Evolutionary conservation across 2,797 vertebrate genomes (phyloP), one percentile per base, ranked within the genome.

Genomic region (Mormyrus hasselquistii): DNA sequence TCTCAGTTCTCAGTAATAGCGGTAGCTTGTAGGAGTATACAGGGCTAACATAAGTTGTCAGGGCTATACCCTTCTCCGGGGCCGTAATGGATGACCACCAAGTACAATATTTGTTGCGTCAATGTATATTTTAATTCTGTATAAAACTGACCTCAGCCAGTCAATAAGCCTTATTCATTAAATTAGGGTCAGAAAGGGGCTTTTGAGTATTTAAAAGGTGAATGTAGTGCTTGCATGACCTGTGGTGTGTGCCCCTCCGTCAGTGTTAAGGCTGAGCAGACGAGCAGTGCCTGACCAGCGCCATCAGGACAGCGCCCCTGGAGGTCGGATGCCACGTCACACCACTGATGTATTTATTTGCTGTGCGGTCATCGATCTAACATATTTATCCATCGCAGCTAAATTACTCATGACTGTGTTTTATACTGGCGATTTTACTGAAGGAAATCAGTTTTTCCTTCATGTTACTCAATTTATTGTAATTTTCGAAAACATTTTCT

Each of bases 241-340:
- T 29, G 8, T 84, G 82, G n/a, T 10, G 5, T 38, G 85, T 55
- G 53, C 14, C 14, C 85, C 29, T 25, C 47, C 86, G 88, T 92
- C 95, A 97, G 97, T 93, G 94, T 97, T 92, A 98, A 97, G 94
- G 96, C 96, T 57, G 97, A 98, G 93, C 97, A 96, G 95, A 96
- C 96, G 91, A 96, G 92, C 95, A 98, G 96, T 92, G 94, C 96
- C 94, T 98, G 95, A 98, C 93, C 90, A 19, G 14, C 4, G 38
- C 79, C 73, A 57, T 34, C 47, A 52, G n/a, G 49, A 52, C 3
- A 0, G 8, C 19, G 47, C 19, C 19, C 49, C 44, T 9, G 3
- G 44, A 49, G 3, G 44, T 3, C 7, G 8, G 82, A 44, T 10
- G 9, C 47, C 4, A 90, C 83, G 90, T 88, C 82, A 88, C 41